Evolutionary conservation across 2,113 vertebrate species (phyloP), one percentile per base, ranked within the genome.

Genomic region (Shinisaurus crocodilurus): DNA sequence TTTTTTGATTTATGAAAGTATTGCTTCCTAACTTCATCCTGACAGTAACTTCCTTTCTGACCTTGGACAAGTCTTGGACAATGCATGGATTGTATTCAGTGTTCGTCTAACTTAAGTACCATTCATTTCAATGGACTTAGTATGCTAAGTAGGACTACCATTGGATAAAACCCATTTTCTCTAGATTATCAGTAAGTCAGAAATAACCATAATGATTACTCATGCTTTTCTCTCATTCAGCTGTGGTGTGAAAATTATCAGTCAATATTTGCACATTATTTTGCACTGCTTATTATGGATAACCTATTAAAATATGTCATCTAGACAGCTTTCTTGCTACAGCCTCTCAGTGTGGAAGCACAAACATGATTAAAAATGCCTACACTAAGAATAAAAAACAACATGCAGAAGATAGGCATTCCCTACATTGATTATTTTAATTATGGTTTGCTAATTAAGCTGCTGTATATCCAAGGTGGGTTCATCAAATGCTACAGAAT

Each of bases 381-480:
- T 32, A 83, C 45, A 7, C 23, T 85, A 63, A 82, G 70, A 69
- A 88, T 89, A 85, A 60, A 88, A 89, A 85, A 32, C 8, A 72
- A 15, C 57, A 8, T 23, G 86, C 1, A 76, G 12, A 74, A 32
- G 89, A 37, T 75, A 85, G 67, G 67, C 79, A 76, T 87, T 95
- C 89, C 34, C 3, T 84, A 16, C 86, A 37, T 23, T 88, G 29
- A 82, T 92, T 90, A 93, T 74, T 87, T 63, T 90, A 76, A 77
- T 92, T 88, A 91, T 91, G 67, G 89, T n/a, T 84, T 88, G 79
- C 57, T 85, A 92, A 90, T 89, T 90, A 94, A 92, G 89, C 18
- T 91, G 60, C 67, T 89, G 18, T 76, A 83, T 65, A 89, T 83
- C 77, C 60, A 82, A 90, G 37, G 18, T 60, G 92, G 87, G 32